Evolutionary conservation across 2,113 vertebrate species (phyloP).

Genomic region (Tautogolabrus adspersus): DNA sequence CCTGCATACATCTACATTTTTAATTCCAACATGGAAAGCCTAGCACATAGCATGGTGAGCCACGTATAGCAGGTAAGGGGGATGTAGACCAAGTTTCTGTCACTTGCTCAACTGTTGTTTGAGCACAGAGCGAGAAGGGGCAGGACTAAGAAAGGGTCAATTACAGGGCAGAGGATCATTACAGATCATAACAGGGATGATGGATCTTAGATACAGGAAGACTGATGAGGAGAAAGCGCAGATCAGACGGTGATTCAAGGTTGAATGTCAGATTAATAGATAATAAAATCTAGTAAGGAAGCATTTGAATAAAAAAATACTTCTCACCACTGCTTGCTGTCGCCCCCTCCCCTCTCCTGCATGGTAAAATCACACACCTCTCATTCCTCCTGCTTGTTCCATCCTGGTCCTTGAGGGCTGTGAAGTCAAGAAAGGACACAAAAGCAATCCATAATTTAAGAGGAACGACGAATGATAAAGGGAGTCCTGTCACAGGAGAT

Average conservation of each 20-base stretch:
- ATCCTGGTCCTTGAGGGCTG: conserved; percentile 55
- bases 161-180: background rate
- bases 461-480: conserved; percentile 60
- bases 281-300: conserved; percentile 5
- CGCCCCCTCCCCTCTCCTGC: conserved; percentile 44
- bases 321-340: conserved; percentile 51
- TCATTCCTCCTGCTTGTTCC: conserved; percentile 41
- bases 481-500: conserved; percentile 67
- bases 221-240: conserved; percentile 25
- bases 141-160: no score
- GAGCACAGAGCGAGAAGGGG: no score
- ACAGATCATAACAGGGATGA: conserved; percentile 1
- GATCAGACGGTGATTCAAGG: conserved; percentile 20
- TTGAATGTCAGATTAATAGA: conserved; percentile 32
- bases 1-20: background rate
- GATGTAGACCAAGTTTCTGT: no score
- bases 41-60: no score
- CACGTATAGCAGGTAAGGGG: no score
- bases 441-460: conserved; percentile 63
- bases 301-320: conserved; percentile 15
- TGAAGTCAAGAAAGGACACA: conserved; percentile 64
- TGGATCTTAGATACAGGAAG: background rate
- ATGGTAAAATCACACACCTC: conserved; percentile 53
- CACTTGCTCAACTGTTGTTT: no score
- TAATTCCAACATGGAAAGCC: no score